These are phyloP conservation scores for Coracopsis vasa DNA, from an alignment of 2,113 vertebrate genomes.

Conservation along the genomic window DNA sequence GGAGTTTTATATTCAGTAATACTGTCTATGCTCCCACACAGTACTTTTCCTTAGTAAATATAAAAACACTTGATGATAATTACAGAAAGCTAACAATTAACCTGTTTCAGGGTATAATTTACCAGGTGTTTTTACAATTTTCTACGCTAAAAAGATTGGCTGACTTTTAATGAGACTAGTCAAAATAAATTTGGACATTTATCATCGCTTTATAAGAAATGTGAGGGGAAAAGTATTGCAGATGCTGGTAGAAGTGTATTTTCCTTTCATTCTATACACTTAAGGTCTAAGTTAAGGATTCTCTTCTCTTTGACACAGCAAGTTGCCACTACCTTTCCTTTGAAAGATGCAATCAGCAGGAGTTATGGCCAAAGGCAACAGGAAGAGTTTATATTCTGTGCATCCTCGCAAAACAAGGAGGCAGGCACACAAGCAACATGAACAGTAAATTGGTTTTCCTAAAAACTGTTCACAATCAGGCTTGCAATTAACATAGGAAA, in stretches of 20 bases:
- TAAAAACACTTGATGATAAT: background rate
- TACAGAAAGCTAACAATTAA: constrained; percentile 32
- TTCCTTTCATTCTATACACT: background rate
- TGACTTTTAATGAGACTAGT: background rate
- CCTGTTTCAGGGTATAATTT: background rate
- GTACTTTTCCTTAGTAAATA: background rate
- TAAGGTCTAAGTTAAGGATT: background rate
- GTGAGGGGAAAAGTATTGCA: background rate
- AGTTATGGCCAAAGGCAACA: background rate
- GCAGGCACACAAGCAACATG: background rate
- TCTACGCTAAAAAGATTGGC: background rate
- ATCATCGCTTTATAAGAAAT: background rate
- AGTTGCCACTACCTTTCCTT: background rate
- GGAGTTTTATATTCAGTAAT: background rate
- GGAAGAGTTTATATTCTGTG: background rate
- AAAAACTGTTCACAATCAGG: background rate
- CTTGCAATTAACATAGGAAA: background rate
- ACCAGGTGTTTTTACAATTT: background rate
- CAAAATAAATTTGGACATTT: background rate
- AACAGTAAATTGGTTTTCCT: background rate
- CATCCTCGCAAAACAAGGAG: background rate
- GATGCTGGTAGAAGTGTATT: background rate
- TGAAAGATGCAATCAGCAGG: background rate
- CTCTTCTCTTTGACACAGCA: background rate
- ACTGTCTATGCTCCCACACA: background rate